phyloP scores from a whole-genome alignment of 2,113 vertebrate genomes.

The Acrocephalus arundinaceus region DNA sequence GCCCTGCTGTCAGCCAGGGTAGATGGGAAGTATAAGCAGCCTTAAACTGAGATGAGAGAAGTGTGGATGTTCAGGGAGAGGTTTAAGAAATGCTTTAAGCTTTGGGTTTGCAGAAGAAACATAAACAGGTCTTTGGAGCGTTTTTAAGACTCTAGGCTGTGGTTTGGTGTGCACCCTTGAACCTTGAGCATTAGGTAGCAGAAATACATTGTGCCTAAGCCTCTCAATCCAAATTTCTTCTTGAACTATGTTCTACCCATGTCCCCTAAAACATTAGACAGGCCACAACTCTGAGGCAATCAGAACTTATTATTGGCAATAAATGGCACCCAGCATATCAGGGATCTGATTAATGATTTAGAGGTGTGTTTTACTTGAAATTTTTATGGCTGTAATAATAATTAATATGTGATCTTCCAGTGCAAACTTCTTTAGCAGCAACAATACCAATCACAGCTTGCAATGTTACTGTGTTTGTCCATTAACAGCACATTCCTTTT shows the following conservation, averaged over 20 bases:
- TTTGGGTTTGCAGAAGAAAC: background rate
- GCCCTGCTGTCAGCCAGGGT: background rate
- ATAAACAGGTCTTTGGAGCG: background rate
- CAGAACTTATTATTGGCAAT: background rate
- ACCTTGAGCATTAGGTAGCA: background rate
- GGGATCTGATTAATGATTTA: background rate
- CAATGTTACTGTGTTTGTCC: background rate
- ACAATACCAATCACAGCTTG: background rate
- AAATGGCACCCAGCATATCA: background rate
- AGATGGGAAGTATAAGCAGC: background rate
- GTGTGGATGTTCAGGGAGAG: background rate
- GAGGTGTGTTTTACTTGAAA: background rate
- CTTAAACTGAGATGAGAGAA: background rate
- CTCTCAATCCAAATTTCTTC: background rate
- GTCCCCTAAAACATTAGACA: fast-evolving
- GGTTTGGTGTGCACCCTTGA: background rate
- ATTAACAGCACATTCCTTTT: background rate
- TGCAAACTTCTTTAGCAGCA: background rate
- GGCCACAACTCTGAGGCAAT: background rate
- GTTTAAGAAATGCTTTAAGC: background rate
- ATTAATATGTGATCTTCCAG: background rate
- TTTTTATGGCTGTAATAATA: background rate
- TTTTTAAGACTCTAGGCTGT: background rate
- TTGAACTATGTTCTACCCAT: background rate
- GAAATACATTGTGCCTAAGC: background rate